Percentiles rank a stretch among this genome's conserved stretches.
These are phyloP conservation scores for Mesocricetus auratus DNA, from an alignment of 2,113 vertebrate species.

Conservation along the genomic window DNA sequence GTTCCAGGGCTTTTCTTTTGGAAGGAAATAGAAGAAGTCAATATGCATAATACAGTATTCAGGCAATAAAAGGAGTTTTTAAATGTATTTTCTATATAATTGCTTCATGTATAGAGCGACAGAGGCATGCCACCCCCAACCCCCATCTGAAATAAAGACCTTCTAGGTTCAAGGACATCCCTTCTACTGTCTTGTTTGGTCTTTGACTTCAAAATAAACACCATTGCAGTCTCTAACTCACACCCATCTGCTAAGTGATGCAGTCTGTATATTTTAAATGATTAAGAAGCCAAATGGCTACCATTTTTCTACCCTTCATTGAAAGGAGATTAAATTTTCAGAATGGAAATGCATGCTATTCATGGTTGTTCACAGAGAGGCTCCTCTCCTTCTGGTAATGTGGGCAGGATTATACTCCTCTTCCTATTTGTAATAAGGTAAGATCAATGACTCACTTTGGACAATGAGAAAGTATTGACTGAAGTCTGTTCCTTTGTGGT, in stretches of 20 bases:
- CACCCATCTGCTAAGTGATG: not conserved
- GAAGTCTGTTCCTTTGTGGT: not conserved
- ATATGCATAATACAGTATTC: slow-evolving; percentile 41
- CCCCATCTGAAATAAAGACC: slow-evolving; percentile 33
- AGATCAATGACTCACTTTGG: slow-evolving; percentile 7
- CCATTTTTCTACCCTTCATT: not conserved
- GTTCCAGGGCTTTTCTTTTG: slow-evolving; percentile 44
- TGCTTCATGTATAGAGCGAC: slow-evolving; percentile 19
- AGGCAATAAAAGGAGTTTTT: slow-evolving; percentile 40
- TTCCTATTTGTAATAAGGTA: not conserved
- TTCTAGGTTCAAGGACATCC: slow-evolving; percentile 2
- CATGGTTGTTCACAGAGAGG: not conserved
- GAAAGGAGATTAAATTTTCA: slow-evolving; percentile 20
- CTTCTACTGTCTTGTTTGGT: slow-evolving; percentile 7
- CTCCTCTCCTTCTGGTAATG: not conserved
- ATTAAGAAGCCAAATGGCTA: slow-evolving; percentile 32
- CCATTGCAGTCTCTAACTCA: not conserved
- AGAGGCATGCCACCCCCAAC: not conserved
- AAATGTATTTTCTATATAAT: not conserved
- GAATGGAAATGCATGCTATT: not conserved
- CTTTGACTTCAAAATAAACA: slow-evolving; percentile 48
- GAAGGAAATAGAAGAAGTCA: slow-evolving; percentile 50
- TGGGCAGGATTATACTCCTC: not conserved
- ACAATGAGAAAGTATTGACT: not conserved
- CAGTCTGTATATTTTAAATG: not conserved